Percentiles rank a stretch among this genome's conserved stretches.
phyloP scores from a whole-genome alignment of 2,113 vertebrate genomes.

The Pagrus major region DNA sequence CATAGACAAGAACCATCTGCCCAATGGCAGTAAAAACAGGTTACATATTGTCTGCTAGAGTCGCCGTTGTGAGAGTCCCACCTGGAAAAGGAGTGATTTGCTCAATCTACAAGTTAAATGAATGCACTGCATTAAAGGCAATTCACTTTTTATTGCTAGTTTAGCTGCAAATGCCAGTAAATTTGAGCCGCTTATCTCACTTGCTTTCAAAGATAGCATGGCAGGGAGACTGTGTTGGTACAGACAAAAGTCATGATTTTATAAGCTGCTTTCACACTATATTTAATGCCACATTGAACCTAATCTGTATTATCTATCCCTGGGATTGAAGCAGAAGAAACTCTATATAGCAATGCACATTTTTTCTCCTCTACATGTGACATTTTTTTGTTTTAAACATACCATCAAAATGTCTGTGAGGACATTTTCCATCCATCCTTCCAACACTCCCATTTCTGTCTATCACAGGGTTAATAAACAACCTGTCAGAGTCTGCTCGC shows the following conservation, averaged over 20 bases:
- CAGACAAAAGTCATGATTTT: neutral
- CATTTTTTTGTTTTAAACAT: too few relatives aligned
- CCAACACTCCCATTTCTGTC: neutral
- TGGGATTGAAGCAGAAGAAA: neutral
- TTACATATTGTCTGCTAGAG: constrained; percentile 23
- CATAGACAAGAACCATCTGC: constrained; percentile 40
- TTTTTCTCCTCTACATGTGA: neutral
- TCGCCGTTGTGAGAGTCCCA: constrained; percentile 38
- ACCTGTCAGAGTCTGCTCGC: neutral
- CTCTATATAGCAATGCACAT: neutral
- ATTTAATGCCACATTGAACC: neutral
- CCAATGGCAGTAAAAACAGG: constrained; percentile 43
- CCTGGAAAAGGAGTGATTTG: constrained; percentile 37
- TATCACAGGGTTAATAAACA: neutral
- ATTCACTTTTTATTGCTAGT: constrained; percentile 39
- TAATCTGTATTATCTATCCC: neutral
- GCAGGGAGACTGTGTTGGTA: neutral
- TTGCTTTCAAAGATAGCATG: neutral
- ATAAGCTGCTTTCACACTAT: neutral
- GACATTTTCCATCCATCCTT: constrained; percentile 3
- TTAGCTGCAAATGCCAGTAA: constrained; percentile 24
- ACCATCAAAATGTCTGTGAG: neutral
- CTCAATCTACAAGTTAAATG: constrained; percentile 35
- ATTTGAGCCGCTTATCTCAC: constrained; percentile 25
- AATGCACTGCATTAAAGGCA: constrained; percentile 50